phyloP scores from a whole-genome alignment of 2,888 invertebrate species.

The Deroplatys truncata region DNA sequence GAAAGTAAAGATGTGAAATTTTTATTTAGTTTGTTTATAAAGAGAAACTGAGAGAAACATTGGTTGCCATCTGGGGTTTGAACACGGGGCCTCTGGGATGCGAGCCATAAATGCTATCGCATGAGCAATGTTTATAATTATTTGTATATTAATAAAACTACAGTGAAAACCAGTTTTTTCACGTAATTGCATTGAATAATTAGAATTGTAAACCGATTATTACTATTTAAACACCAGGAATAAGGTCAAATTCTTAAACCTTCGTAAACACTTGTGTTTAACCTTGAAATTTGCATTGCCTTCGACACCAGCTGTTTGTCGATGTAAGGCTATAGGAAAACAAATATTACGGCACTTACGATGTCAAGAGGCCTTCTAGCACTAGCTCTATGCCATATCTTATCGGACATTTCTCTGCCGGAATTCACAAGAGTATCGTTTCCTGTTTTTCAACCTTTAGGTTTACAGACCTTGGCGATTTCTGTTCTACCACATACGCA shows the following conservation, averaged over 20 bases:
- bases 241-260: neutral
- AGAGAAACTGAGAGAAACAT: no score
- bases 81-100: no score
- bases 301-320: neutral
- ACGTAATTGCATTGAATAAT: no score
- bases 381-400: neutral
- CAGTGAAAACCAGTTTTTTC: no score
- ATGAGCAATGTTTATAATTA: no score
- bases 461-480: neutral
- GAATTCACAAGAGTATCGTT: neutral
- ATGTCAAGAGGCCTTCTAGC: neutral
- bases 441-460: neutral
- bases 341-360: neutral
- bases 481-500: neutral
- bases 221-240: neutral
- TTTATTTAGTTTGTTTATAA: no score
- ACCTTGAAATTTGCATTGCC: neutral
- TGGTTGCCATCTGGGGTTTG: no score
- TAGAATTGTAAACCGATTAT: no score
- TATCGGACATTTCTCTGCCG: neutral
- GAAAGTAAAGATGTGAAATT: no score
- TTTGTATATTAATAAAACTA: no score
- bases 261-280: neutral
- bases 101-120: no score
- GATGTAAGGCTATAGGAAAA: neutral